Base-by-base conservation (phyloP, 2,888 invertebrate species). In the Coecobrya sp. region DNA sequence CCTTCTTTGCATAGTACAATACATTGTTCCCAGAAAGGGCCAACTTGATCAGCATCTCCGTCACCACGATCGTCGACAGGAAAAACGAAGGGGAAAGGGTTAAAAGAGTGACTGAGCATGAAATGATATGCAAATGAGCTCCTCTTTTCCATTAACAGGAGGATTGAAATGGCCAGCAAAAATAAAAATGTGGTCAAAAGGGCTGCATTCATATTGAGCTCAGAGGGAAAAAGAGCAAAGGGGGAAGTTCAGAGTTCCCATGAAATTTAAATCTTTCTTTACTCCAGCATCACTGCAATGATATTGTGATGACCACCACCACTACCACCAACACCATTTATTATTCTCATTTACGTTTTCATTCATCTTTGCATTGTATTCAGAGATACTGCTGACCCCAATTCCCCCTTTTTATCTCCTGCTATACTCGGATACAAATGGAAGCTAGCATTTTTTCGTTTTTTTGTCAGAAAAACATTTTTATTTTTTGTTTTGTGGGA, bases 161-260 rank as follows among this genome's bases (percentile, higher is more conserved):
- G 49, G 22, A 13, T 49, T 62, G 59, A 70, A n/a, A 88, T 88
- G 88, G 81, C 88, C 88, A 68, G 88, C 52, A 62, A 88, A 87
- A 88, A 88, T 88, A 88, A 88, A 88, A 88, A 88, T 88, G 88
- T 88, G 88, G 88, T 88, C 88, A 88, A 88, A 88, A 88, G 88
- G 81, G 88, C 88, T 88, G 59, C n/a, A 30, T 62, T 70, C 19
- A 13, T 25, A 62, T 27, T n/a, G 22, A 19, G 79, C 68, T 79
- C 36, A 42, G 25, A 86, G 70, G 11, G 55, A 16, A 88, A 88
- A 88, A 88, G 88, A 88, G 88, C 88, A 88, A 88, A 88, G 52
- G 88, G 81, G 88, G 42, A 81, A 88, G 88, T 88, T 88, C 88
- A 88, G 88, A 88, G 88, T 88, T 88, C 88, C 88, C 88, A 88